These are phyloP conservation scores for Leptonema lineaticorne DNA, from an alignment of 1,140 invertebrate genomes.

Conservation along the genomic window DNA sequence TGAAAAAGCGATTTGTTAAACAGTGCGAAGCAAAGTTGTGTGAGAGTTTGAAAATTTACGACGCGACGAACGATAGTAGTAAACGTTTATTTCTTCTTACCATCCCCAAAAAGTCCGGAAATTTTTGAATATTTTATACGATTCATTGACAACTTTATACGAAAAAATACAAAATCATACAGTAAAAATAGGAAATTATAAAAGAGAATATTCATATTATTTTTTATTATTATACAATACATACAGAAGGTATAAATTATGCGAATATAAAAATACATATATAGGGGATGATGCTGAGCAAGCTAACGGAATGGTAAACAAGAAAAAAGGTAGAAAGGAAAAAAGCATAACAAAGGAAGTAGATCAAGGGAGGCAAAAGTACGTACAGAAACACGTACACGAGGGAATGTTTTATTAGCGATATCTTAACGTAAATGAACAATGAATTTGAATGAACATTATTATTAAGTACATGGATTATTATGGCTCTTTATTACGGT, in stretches of 20 bases:
- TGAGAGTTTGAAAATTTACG: background rate
- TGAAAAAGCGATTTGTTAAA: conserved; percentile 15
- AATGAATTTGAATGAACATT: too few relatives aligned
- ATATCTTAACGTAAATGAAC: background rate
- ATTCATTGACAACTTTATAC: background rate
- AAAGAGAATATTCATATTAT: background rate
- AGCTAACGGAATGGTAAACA: conserved; percentile 22
- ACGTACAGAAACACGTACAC: background rate
- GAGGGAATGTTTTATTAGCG: conserved; percentile 3
- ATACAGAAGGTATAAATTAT: background rate
- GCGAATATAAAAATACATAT: background rate
- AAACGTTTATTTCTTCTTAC: conserved; percentile 5
- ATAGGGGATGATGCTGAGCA: conserved; percentile 14
- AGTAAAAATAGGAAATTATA: background rate
- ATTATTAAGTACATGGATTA: background rate
- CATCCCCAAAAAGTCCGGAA: background rate
- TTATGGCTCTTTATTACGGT: background rate
- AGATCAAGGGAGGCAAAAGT: conserved; percentile 15
- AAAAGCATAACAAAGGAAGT: conserved; percentile 22
- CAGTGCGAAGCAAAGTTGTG: conserved; percentile 2
- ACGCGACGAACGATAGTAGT: conserved; percentile 1
- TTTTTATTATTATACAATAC: conserved; percentile 12
- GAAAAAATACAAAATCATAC: background rate
- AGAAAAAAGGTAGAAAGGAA: conserved; percentile 24
- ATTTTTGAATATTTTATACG: background rate